These are phyloP conservation scores for Harpagifer antarcticus DNA, from an alignment of 2,797 vertebrate genomes.

Conservation along the genomic window DNA sequence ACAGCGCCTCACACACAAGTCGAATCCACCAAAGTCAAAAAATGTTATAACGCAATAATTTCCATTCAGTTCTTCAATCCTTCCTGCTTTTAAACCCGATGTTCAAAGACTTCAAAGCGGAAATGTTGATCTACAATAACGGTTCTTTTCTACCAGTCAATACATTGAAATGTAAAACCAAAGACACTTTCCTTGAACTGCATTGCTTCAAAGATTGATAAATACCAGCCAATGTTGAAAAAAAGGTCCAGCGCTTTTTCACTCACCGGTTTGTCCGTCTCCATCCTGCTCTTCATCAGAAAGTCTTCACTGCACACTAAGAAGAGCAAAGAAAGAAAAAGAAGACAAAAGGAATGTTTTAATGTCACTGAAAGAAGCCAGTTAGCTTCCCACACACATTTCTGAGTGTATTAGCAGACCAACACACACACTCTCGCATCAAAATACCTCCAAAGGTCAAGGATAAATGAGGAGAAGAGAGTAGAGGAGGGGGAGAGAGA, in stretches of 20 bases:
- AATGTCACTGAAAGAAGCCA: constrained; percentile 74
- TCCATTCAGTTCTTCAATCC: constrained; percentile 1
- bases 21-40: constrained; percentile 7
- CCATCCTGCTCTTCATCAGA: constrained; percentile 68
- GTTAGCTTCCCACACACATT: constrained; percentile 71
- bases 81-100: constrained; percentile 5
- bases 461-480: constrained; percentile 58
- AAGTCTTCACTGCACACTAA: constrained; percentile 55
- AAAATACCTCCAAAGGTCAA: constrained; percentile 62
- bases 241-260: constrained; percentile 31
- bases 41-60: constrained; percentile 26
- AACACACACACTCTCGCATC: constrained; percentile 51
- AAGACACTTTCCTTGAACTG: background rate
- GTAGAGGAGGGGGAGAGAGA: constrained; percentile 33
- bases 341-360: constrained; percentile 74
- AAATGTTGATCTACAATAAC: background rate
- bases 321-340: constrained; percentile 39
- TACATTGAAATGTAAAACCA: constrained; percentile 1
- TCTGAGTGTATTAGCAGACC: constrained; percentile 51
- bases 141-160: background rate
- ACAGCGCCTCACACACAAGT: background rate
- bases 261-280: constrained; percentile 68
- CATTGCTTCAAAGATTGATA: constrained; percentile 19
- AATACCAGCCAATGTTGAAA: constrained; percentile 23
- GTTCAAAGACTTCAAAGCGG: background rate